These are phyloP conservation scores for Hecatera dysodea DNA, from an alignment of 2,888 invertebrate genomes.

Conservation along the genomic window DNA sequence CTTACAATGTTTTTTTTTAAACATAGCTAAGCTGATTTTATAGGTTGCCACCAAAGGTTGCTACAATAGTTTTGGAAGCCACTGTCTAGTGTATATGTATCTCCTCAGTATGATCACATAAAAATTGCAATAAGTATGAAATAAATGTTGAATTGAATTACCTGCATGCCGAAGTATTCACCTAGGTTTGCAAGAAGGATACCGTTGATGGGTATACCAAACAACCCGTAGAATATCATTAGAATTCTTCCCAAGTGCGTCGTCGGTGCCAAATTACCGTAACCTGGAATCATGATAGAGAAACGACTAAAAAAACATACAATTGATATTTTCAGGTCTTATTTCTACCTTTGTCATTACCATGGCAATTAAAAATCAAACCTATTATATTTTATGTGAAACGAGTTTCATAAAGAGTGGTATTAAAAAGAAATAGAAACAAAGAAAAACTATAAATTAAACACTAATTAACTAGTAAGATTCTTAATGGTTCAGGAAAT, in stretches of 20 bases:
- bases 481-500: conserved; percentile 46
- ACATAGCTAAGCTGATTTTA: background rate
- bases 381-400: background rate
- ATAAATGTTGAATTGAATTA: conserved; percentile 78
- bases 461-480: conserved; percentile 44
- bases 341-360: background rate
- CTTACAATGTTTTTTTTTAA: too few species aligned
- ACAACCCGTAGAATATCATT: conserved; percentile 96
- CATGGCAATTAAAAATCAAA: conserved; percentile 9
- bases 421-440: conserved; percentile 41
- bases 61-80: background rate
- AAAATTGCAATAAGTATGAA: background rate
- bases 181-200: conserved; percentile 95
- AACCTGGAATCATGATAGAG: conserved; percentile 90
- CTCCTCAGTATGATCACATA: background rate
- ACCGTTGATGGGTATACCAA: conserved; percentile 96
- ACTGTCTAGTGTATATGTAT: background rate
- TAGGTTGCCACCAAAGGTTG: too few species aligned
- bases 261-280: conserved; percentile 97
- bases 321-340: background rate
- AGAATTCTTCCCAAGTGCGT: conserved; percentile 95
- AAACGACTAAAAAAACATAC: background rate
- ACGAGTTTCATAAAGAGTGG: conserved; percentile 8
- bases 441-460: conserved; percentile 36
- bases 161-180: conserved; percentile 95